Conservation (phyloP, 1,140 invertebrate genomes). For the Kradibia gibbosae region DNA sequence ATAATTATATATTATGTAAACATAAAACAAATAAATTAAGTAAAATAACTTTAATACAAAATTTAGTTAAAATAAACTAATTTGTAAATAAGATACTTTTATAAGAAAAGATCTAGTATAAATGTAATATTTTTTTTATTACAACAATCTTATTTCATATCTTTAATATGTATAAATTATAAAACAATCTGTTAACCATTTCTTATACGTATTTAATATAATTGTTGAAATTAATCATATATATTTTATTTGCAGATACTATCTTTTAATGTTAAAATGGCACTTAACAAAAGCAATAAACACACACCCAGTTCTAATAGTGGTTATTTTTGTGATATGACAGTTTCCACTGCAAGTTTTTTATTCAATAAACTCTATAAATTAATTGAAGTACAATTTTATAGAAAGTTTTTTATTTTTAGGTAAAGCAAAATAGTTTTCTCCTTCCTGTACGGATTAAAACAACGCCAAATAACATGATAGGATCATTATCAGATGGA, state of each 20-base stretch:
- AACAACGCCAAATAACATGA: constrained; percentile 35
- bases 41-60: too few species aligned
- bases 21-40: too few species aligned
- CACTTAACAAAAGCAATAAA: constrained; percentile 43
- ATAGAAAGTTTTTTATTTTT: neutral
- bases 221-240: neutral
- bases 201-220: neutral
- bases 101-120: too few species aligned
- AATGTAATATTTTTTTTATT: too few species aligned
- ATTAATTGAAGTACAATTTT: neutral
- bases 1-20: too few species aligned
- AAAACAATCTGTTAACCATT: too few species aligned
- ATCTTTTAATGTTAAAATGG: constrained; percentile 31
- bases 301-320: constrained; percentile 34
- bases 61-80: too few species aligned
- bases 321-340: constrained; percentile 37
- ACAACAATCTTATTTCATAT: too few species aligned
- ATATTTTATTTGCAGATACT: neutral
- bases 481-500: constrained; percentile 38
- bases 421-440: constrained; percentile 45
- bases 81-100: too few species aligned
- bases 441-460: constrained; percentile 46
- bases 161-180: too few species aligned
- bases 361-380: neutral
- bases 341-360: constrained; percentile 37